A percentile compares a stretch with the other conserved stretches of the same genome.
phyloP scores from a whole-genome alignment of 2,797 vertebrate genomes.

The Falco peregrinus region DNA sequence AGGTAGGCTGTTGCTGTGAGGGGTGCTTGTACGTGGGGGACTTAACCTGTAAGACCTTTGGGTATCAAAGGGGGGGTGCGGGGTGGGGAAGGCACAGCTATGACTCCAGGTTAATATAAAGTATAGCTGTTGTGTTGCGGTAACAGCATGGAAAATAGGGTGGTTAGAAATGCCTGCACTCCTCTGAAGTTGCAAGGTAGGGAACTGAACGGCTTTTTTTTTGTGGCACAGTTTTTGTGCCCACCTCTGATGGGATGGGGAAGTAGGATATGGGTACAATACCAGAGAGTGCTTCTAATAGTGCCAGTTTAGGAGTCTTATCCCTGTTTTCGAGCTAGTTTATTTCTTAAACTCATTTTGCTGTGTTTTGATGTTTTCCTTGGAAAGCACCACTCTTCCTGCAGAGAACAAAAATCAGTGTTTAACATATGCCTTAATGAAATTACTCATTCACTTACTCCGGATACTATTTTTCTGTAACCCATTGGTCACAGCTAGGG shows the following conservation, averaged over 20 bases:
- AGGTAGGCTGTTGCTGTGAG: not conserved
- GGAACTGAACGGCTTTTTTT: not conserved
- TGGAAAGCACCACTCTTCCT: not conserved
- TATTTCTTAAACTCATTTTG: not conserved
- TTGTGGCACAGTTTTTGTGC: not conserved
- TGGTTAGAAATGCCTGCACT: accelerated
- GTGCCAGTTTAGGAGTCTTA: not conserved
- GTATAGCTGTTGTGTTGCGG: not conserved
- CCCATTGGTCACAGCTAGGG: conserved; percentile 2
- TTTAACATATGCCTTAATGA: not conserved
- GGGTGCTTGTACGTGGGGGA: accelerated
- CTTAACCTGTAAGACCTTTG: not conserved
- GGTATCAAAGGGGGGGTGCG: accelerated
- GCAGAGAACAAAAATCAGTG: not conserved
- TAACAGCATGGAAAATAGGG: not conserved
- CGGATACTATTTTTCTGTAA: not conserved
- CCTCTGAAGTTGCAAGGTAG: not conserved
- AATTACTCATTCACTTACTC: not conserved
- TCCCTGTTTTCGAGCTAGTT: not conserved
- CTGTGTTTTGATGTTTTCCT: not conserved
- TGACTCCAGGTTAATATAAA: not conserved
- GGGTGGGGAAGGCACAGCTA: accelerated
- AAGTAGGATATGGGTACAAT: not conserved
- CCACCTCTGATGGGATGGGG: accelerated
- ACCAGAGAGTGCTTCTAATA: not conserved